Evolutionary conservation across 2,797 vertebrate species (phyloP).

Genomic region (Centroberyx gerrardi): DNA sequence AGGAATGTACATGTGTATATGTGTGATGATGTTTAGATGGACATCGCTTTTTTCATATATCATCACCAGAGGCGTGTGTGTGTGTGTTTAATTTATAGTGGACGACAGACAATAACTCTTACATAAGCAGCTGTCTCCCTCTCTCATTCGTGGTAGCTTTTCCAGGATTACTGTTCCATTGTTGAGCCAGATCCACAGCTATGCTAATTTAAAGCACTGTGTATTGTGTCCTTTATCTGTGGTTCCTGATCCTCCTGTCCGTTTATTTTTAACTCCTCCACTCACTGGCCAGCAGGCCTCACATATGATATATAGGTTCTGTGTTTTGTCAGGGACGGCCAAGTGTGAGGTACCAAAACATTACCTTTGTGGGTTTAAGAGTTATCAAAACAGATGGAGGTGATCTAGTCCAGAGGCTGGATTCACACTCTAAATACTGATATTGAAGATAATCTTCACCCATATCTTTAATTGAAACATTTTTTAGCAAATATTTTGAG

Average conservation of each 20-base stretch:
- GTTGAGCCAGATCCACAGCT: slow-evolving; percentile 79
- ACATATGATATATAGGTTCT: slow-evolving; percentile 55
- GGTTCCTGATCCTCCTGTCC: slow-evolving; percentile 73
- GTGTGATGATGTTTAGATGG: slow-evolving; percentile 50
- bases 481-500: not conserved
- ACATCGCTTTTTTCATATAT: slow-evolving; percentile 55
- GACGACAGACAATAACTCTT: slow-evolving; percentile 78
- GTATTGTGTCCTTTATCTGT: slow-evolving; percentile 78
- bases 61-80: slow-evolving; percentile 53
- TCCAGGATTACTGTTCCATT: slow-evolving; percentile 85
- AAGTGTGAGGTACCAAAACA: slow-evolving; percentile 26
- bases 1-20: slow-evolving; percentile 66
- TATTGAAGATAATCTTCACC: not conserved
- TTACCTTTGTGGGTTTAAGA: slow-evolving; percentile 28
- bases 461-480: not conserved
- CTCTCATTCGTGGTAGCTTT: slow-evolving; percentile 83
- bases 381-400: slow-evolving; percentile 37
- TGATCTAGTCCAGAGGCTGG: not conserved
- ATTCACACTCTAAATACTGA: slow-evolving; percentile 4
- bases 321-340: slow-evolving; percentile 52
- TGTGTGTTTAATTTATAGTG: slow-evolving; percentile 74
- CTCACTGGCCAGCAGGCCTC: slow-evolving; percentile 54
- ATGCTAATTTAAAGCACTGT: slow-evolving; percentile 83
- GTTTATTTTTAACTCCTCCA: slow-evolving; percentile 81
- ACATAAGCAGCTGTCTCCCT: slow-evolving; percentile 86